Conservation (phyloP, 2,113 vertebrate genomes). For the Barbus barbus region DNA sequence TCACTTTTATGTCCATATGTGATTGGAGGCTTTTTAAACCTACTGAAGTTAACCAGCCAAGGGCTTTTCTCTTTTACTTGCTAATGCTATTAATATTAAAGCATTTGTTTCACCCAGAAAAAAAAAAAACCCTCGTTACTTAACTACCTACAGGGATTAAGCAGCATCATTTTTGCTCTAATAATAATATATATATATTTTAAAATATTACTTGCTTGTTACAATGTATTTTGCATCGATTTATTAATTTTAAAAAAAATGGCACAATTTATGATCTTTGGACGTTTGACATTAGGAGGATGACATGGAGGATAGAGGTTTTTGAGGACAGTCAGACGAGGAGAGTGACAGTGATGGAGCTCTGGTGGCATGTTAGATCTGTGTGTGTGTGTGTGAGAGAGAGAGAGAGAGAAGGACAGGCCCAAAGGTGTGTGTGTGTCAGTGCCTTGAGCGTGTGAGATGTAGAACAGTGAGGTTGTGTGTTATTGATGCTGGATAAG, state of each 20-base stretch:
- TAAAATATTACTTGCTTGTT: no score
- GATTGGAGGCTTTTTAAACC: no score
- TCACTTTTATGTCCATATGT: no score
- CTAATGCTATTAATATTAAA: background rate
- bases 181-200: background rate
- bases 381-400: slow-evolving; percentile 1
- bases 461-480: slow-evolving; percentile 22
- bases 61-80: background rate
- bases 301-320: background rate
- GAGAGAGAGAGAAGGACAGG: no score
- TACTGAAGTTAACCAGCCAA: background rate
- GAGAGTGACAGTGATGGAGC: background rate
- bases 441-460: no score
- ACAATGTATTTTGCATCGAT: background rate
- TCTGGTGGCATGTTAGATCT: background rate
- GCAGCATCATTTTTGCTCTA: background rate
- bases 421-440: background rate
- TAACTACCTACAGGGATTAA: background rate
- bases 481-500: slow-evolving; percentile 51
- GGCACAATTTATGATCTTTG: background rate
- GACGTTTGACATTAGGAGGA: background rate
- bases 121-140: background rate
- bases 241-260: background rate
- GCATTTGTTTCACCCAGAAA: background rate
- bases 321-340: background rate